Percentiles rank a stretch among this genome's conserved stretches.
Evolutionary conservation across 2,888 invertebrate species (phyloP).

Genomic region (Apamea anceps): DNA sequence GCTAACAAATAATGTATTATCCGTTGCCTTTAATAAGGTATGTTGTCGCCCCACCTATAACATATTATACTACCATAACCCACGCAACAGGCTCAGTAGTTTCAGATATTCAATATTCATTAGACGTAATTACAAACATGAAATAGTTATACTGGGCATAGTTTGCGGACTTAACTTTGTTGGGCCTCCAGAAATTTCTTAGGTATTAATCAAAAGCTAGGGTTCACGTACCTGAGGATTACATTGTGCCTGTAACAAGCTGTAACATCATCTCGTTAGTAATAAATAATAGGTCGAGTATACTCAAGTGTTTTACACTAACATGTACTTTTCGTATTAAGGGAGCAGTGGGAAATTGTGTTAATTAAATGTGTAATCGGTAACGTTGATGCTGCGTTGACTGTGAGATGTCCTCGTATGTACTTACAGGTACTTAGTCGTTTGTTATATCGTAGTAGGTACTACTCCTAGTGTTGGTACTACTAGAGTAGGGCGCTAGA

Average conservation of each 20-base stretch:
- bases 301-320: slow-evolving; percentile 4
- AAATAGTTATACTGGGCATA: slow-evolving; percentile 75
- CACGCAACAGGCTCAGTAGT: slow-evolving; percentile 68
- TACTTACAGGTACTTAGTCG: not conserved
- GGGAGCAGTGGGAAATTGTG: slow-evolving; percentile 22
- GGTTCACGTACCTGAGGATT: slow-evolving; percentile 33
- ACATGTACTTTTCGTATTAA: slow-evolving; percentile 1
- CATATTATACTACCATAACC: slow-evolving; percentile 53
- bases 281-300: slow-evolving; percentile 22
- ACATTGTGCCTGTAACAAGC: slow-evolving; percentile 12
- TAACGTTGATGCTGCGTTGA: not conserved
- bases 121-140: slow-evolving; percentile 76
- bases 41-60: slow-evolving; percentile 76
- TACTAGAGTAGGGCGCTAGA: not conserved
- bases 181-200: slow-evolving; percentile 64
- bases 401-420: not conserved
- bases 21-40: slow-evolving; percentile 61
- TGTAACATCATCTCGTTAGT: slow-evolving; percentile 12
- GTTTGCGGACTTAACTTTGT: slow-evolving; percentile 73
- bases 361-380: slow-evolving; percentile 22
- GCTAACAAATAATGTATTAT: slow-evolving; percentile 59
- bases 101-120: slow-evolving; percentile 81
- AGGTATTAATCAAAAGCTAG: slow-evolving; percentile 65
- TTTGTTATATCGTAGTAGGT: not conserved
- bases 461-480: not conserved